These are phyloP conservation scores for Poeciliopsis turneri DNA, from an alignment of 2,797 vertebrate species.

Conservation along the genomic window DNA sequence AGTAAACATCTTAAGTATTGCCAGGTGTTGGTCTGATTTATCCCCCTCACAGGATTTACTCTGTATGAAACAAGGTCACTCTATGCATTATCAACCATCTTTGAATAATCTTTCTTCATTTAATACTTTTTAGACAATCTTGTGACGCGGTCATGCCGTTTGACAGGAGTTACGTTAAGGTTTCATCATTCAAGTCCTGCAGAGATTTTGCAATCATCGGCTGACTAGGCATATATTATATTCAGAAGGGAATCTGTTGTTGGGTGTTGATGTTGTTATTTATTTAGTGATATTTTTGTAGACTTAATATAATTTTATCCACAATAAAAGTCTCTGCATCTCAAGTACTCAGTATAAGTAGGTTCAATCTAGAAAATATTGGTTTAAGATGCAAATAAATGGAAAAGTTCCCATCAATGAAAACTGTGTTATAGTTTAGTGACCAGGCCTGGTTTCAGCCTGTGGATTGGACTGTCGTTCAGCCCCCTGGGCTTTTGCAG, in stretches of 20 bases:
- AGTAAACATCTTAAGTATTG: background rate
- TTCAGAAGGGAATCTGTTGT: background rate
- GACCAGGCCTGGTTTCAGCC: slow-evolving; percentile 42
- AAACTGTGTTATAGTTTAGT: slow-evolving; percentile 35
- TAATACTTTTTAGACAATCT: background rate
- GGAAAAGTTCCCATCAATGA: slow-evolving; percentile 24
- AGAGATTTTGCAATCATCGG: background rate
- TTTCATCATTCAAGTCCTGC: background rate
- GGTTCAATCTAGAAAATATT: background rate
- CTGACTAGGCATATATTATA: background rate
- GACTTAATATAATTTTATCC: background rate
- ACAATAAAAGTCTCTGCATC: background rate
- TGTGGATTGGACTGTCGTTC: slow-evolving; percentile 53
- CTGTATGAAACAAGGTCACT: background rate
- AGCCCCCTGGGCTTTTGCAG: slow-evolving; percentile 48
- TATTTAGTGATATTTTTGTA: background rate
- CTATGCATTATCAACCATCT: background rate
- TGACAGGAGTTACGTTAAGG: background rate
- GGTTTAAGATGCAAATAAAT: background rate
- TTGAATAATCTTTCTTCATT: background rate
- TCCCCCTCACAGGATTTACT: background rate
- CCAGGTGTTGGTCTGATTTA: background rate
- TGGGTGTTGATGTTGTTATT: background rate
- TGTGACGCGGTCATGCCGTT: background rate
- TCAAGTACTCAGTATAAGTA: background rate